A percentile compares a stretch with the other conserved stretches of the same genome.
These are phyloP conservation scores for Loris lydekkerianus DNA, from an alignment of 2,797 vertebrate genomes.

Conservation along the genomic window DNA sequence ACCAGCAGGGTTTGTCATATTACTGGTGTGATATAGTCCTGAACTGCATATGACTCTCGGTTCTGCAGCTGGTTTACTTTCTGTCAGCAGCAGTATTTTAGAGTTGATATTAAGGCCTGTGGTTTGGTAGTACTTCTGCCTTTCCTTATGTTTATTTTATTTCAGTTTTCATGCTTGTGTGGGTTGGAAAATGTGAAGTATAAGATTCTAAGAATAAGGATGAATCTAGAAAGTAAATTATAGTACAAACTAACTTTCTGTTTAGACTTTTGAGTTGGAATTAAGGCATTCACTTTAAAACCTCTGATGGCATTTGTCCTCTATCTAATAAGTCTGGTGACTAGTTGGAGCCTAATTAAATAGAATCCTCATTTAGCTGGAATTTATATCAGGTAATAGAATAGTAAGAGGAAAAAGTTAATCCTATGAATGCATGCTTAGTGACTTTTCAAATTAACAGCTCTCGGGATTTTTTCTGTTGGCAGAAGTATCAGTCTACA, in stretches of 20 bases:
- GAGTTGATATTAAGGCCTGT: background rate
- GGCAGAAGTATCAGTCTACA: background rate
- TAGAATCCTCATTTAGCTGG: background rate
- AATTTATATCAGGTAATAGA: background rate
- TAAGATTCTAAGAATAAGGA: background rate
- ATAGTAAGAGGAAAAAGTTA: constrained; percentile 8
- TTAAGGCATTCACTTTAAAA: background rate
- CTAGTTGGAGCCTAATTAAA: background rate
- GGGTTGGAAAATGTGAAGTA: background rate
- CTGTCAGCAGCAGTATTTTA: background rate
- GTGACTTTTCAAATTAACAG: background rate
- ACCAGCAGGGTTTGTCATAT: background rate
- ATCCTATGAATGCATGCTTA: background rate
- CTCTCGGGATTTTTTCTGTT: background rate
- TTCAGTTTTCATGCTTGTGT: constrained; percentile 21
- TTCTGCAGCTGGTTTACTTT: constrained; percentile 11
- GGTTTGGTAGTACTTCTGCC: background rate
- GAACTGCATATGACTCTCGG: background rate
- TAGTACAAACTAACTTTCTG: background rate
- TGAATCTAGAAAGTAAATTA: constrained; percentile 3
- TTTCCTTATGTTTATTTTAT: background rate
- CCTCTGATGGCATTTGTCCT: background rate
- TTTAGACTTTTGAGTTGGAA: constrained; percentile 12
- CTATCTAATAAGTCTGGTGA: background rate
- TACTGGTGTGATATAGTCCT: background rate